A percentile compares a stretch with the other conserved stretches of the same genome.
Evolutionary conservation across 2,888 invertebrate species (phyloP).

Genomic region (Drosophila percnosoma): DNA sequence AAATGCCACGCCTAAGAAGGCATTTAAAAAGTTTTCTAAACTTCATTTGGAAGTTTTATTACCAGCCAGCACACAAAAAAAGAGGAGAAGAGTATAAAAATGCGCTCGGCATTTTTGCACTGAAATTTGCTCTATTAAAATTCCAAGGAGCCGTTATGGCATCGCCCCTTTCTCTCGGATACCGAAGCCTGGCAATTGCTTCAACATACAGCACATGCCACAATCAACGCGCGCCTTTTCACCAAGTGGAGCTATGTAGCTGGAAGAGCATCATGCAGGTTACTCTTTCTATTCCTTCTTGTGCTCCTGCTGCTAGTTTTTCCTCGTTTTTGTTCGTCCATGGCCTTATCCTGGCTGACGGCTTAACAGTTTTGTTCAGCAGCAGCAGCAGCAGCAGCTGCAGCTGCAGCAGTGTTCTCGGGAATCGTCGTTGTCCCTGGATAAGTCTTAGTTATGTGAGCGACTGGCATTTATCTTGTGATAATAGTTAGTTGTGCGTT

Average conservation of each 20-base stretch:
- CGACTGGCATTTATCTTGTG: slow-evolving; percentile 73
- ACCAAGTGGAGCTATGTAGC: slow-evolving; percentile 19
- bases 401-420: slow-evolving; percentile 35
- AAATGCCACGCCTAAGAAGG: slow-evolving; percentile 44
- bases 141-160: slow-evolving; percentile 67
- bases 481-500: slow-evolving; percentile 74
- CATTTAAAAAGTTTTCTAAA: slow-evolving; percentile 79
- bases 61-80: slow-evolving; percentile 32
- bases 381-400: slow-evolving; percentile 43
- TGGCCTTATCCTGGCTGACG: slow-evolving; percentile 45
- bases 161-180: slow-evolving; percentile 13
- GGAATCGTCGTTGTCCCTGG: slow-evolving; percentile 31
- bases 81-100: slow-evolving; percentile 10
- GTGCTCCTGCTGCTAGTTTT: slow-evolving; percentile 22
- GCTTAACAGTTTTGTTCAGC: slow-evolving; percentile 70
- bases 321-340: slow-evolving; percentile 21
- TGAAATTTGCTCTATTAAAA: slow-evolving; percentile 80
- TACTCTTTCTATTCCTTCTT: slow-evolving; percentile 16
- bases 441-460: slow-evolving; percentile 75
- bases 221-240: slow-evolving; percentile 42
- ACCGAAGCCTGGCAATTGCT: slow-evolving; percentile 16
- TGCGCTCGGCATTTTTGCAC: slow-evolving; percentile 57
- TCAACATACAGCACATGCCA: slow-evolving; percentile 61
- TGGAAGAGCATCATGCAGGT: slow-evolving; percentile 62
- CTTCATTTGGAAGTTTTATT: slow-evolving; percentile 80